phyloP scores from a whole-genome alignment of 2,888 invertebrate genomes.

The Ferdinandea cuprea region DNA sequence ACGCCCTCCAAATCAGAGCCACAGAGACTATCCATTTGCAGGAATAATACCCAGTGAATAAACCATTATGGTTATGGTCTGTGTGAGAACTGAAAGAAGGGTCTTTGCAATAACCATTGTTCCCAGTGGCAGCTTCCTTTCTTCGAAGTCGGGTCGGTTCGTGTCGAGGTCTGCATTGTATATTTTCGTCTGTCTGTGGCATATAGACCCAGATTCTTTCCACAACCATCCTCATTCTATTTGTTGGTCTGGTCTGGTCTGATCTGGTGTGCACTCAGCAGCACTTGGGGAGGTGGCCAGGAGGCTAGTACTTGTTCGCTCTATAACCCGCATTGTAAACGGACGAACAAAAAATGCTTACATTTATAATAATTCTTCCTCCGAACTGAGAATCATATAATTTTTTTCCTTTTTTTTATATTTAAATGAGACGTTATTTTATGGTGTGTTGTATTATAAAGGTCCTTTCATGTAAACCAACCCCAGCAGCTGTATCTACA shows the following conservation, averaged over 20 bases:
- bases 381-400: slow-evolving; percentile 48
- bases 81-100: slow-evolving; percentile 29
- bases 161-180: slow-evolving; percentile 46
- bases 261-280: slow-evolving; percentile 10
- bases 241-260: background rate
- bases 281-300: background rate
- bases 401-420: slow-evolving; percentile 69
- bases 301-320: background rate
- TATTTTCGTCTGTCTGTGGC: slow-evolving; percentile 60
- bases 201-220: slow-evolving; percentile 67
- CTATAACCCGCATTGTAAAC: slow-evolving; percentile 30
- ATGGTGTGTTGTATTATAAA: slow-evolving; percentile 44
- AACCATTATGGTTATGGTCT: slow-evolving; percentile 70
- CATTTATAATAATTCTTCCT: slow-evolving; percentile 10
- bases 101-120: slow-evolving; percentile 63
- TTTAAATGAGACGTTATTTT: slow-evolving; percentile 72
- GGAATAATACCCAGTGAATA: slow-evolving; percentile 72
- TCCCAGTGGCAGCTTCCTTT: slow-evolving; percentile 47
- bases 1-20: slow-evolving; percentile 73
- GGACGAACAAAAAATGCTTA: slow-evolving; percentile 8
- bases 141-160: slow-evolving; percentile 36
- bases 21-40: slow-evolving; percentile 73
- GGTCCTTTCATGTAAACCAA: slow-evolving; percentile 18
- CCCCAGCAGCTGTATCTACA: background rate
- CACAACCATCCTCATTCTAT: slow-evolving; percentile 9